phyloP scores from a whole-genome alignment of 2,113 vertebrate species.

The Nycticryphes semicollaris region DNA sequence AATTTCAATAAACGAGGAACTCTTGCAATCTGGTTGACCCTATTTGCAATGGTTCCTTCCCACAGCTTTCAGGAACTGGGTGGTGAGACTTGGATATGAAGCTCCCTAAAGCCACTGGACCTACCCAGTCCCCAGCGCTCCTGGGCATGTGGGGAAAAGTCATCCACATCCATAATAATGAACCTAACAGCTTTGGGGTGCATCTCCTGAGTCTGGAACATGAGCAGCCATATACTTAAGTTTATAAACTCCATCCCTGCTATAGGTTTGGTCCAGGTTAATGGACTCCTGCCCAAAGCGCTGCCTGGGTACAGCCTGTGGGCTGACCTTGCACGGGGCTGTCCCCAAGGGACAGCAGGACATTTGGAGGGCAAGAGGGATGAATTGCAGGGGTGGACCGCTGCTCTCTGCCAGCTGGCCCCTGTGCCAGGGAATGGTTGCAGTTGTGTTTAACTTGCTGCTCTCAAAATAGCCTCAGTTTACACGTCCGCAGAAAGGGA shows the following conservation, averaged over 20 bases:
- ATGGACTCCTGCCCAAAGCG: background rate
- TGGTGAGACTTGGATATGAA: background rate
- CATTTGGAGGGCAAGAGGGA: background rate
- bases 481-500: background rate
- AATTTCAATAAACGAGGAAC: fast-evolving
- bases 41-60: background rate
- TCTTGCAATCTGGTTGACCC: background rate
- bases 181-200: background rate
- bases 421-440: background rate
- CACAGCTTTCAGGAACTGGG: fast-evolving
- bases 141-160: fast-evolving
- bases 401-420: conserved; percentile 15
- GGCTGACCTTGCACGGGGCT: background rate
- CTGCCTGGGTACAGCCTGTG: background rate
- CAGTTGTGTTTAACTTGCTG: conserved; percentile 26
- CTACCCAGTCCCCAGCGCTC: fast-evolving
- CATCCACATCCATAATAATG: fast-evolving
- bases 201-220: background rate
- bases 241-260: background rate
- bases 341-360: background rate
- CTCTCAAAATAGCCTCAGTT: conserved; percentile 54
- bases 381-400: fast-evolving
- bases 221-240: background rate
- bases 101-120: background rate
- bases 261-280: background rate